Evolutionary conservation across 2,797 vertebrate genomes (phyloP).

Genomic region (Cynopterus sphinx): DNA sequence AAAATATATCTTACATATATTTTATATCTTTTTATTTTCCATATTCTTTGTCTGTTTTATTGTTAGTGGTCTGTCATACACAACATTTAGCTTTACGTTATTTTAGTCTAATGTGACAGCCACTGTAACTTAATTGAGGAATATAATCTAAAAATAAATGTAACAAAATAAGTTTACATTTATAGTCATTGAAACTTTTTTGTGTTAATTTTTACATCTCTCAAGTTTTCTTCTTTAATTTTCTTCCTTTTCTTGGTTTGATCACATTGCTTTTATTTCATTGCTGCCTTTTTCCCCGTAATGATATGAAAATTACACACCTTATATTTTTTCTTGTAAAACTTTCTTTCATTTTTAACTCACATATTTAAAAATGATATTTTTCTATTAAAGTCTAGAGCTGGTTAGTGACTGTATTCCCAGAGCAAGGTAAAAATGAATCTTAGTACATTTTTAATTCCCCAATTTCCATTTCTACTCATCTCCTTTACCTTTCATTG

Average conservation of each 20-base stretch:
- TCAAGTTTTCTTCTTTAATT: not conserved
- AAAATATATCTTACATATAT: not conserved
- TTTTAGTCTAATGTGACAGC: not conserved
- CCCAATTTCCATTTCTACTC: not conserved
- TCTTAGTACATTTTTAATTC: not conserved
- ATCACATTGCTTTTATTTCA: not conserved
- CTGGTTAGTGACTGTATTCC: not conserved
- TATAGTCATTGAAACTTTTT: not conserved
- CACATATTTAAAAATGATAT: not conserved
- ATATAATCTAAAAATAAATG: not conserved
- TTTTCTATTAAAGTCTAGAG: not conserved
- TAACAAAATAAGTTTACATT: not conserved
- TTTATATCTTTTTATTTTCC: constrained; percentile 19
- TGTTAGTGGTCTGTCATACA: not conserved
- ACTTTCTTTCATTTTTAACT: not conserved
- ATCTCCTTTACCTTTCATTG: not conserved
- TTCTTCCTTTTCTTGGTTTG: not conserved
- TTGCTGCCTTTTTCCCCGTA: not conserved
- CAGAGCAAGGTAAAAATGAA: not conserved
- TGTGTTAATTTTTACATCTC: not conserved
- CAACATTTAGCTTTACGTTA: not conserved
- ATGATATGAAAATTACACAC: not conserved
- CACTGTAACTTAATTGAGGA: constrained; percentile 3
- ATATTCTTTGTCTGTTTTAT: not conserved
- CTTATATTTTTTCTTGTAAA: not conserved